Evolutionary conservation across 2,888 invertebrate species (phyloP), one percentile per base, ranked within the genome.

Genomic region (Cyclophora albipunctata): DNA sequence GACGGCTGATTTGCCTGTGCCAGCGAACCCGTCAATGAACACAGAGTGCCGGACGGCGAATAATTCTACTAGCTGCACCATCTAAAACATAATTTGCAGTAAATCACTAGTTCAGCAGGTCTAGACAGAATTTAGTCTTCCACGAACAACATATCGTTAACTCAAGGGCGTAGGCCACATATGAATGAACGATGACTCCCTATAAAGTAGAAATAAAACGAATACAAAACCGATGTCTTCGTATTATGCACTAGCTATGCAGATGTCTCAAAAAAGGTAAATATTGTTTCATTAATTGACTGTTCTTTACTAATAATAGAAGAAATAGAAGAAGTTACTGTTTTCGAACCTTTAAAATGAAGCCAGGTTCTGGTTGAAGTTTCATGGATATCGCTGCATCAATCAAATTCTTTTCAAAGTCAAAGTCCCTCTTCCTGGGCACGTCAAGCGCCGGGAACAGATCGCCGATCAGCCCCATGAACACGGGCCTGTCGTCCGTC

Each of bases 21-120:
- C 98, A 40, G 97, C 93, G 71, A 92, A 92, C 2, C 96, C 96
- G 48, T 93, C 89, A 57, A 96, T 94, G 73, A 96, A 96, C 0
- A 98, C 98, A 0, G 98, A 98, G 81, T 98, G 98, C 45, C 98
- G 91, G 3, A 98, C 98, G 45, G 96, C 96, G 74, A 98, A 94
- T 46, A 98, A 78, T 81, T 98, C 98, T 60, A 97, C 96, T 7
- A 98, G 84, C 77, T 98, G 98, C 0, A 98, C 97, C 69, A 96
- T 93, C 94, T 94, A 57, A 47, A 71, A 66, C 48, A 42, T 52
- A 45, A 52, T 35, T 35, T 35, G 45, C 6, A 44, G 7, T 44
- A 3, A 34, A 43, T 41, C 20, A 20, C 20, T 20, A 20, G 20
- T 20, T 2, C 20, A 20, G 20, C 20, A 20, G 20, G 20, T 20